These are phyloP conservation scores for Ichneumoninae sp. DNA, from an alignment of 2,888 invertebrate genomes.

Conservation along the genomic window DNA sequence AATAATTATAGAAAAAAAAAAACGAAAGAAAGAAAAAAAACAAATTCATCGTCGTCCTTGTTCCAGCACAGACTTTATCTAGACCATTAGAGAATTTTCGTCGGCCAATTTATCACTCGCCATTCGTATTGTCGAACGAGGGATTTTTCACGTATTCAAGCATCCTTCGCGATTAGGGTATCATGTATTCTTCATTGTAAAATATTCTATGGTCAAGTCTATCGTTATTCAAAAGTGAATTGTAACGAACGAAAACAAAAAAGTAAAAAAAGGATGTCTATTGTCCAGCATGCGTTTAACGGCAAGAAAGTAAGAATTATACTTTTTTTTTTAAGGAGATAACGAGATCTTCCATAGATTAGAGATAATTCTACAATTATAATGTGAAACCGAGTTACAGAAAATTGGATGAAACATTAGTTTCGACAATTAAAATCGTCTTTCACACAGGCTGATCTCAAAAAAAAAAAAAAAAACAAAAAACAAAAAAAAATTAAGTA, in stretches of 20 bases:
- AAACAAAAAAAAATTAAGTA: constrained; percentile 28
- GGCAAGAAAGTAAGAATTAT: constrained; percentile 37
- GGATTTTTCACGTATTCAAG: constrained; percentile 31
- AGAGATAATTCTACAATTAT: constrained; percentile 35
- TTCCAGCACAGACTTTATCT: constrained; percentile 56
- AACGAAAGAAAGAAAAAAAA: constrained; percentile 25
- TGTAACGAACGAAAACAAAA: constrained; percentile 56
- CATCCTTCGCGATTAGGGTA: constrained; percentile 56
- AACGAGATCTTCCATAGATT: constrained; percentile 69
- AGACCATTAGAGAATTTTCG: constrained; percentile 51
- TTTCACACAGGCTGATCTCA: constrained; percentile 54
- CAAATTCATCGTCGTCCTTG: constrained; percentile 45
- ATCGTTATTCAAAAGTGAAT: constrained; percentile 63
- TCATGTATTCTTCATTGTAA: constrained; percentile 67
- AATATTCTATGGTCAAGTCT: constrained; percentile 51
- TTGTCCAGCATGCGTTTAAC: constrained; percentile 51
- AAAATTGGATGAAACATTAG: constrained; percentile 43
- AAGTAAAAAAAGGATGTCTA: constrained; percentile 42
- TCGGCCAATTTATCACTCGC: constrained; percentile 66
- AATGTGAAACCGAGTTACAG: constrained; percentile 20
- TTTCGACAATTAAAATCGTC: constrained; percentile 52
- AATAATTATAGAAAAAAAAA: constrained; percentile 18
- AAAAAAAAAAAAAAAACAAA: constrained; percentile 32
- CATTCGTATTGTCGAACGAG: constrained; percentile 57
- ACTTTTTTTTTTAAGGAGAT: constrained; percentile 53